Base-by-base conservation (phyloP, 2,113 vertebrate genomes). In the Prochilodus magdalenae region DNA sequence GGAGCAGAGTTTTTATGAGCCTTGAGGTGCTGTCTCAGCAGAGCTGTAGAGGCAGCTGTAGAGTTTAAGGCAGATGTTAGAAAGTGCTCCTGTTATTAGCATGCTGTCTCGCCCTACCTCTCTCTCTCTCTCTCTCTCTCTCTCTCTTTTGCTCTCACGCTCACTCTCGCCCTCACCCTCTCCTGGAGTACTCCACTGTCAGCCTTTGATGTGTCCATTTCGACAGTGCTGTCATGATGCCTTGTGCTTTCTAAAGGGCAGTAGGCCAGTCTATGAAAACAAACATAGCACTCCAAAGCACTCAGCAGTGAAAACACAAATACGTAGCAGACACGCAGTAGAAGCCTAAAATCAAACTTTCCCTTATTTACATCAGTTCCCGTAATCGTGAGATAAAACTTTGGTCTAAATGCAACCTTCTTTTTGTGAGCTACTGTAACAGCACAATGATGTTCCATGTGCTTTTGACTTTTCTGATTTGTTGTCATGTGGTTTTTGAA, bases 21-120 rank as follows among this genome's bases (percentile, higher is more conserved):
- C 36, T 78, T 44, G 53, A 76, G 60, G 81, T 71, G 44, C 81
- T 74, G 59, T 81, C 63, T 75, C 73, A 77, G 67, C 78, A 77
- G 27, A 69, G 67, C 67, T 24, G 8, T 67, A 26, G 63, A 67
- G 63, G 62, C 62, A 65, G 27, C 30, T 53, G 72, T 67, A 65
- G 74, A 76, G 73, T 73, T 69, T 33, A 60, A 75, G 73, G 63
- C 36, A 30, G 55, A 71, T 77, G 73, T 71, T 63, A 82, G 60
- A 71, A 82, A 71, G 80, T 44, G 70, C 65, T 24, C 15, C 65
- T 76, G 80, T 60, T 53, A 70, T 79, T 67, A 67, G 60, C 70
- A 73, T 83, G 33, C 70, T 79, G 33, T 77, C 30, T 73, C 60
- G 75, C 51, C 57, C 63, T 66, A 27, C 67, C 40, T 78, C 63